Conservation (phyloP, 2,888 invertebrate species). For the Incurvaria masculella region DNA sequence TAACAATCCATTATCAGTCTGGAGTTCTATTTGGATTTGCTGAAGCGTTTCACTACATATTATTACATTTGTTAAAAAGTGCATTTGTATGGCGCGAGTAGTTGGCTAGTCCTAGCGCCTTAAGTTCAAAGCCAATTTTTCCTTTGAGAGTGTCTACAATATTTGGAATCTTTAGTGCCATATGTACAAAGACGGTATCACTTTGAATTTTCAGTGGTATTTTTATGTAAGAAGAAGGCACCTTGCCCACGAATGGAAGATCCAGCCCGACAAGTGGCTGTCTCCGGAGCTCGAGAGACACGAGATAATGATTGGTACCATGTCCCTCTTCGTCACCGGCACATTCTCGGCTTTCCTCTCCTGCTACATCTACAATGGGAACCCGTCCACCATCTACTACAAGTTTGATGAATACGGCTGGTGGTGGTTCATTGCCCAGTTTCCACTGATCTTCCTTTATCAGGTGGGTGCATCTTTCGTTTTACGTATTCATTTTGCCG, state of each 20-base stretch:
- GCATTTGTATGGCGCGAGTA: too few relatives aligned
- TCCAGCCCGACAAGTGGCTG: slow-evolving; percentile 68
- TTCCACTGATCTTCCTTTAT: slow-evolving; percentile 61
- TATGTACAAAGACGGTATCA: too few relatives aligned
- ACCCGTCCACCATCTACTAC: slow-evolving; percentile 64
- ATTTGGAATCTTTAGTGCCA: too few relatives aligned
- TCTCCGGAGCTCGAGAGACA: slow-evolving; percentile 64
- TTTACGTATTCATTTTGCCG: too few relatives aligned
- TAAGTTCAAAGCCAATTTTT: too few relatives aligned
- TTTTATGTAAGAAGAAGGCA: slow-evolving; percentile 64
- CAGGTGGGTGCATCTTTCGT: slow-evolving; percentile 37
- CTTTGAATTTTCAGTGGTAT: slow-evolving; percentile 63
- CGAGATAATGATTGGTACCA: slow-evolving; percentile 62
- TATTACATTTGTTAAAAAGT: too few relatives aligned
- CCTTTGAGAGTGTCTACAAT: too few relatives aligned
- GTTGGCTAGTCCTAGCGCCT: too few relatives aligned
- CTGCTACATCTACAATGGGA: slow-evolving; percentile 65
- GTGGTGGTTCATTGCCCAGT: slow-evolving; percentile 63
- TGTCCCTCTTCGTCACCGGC: slow-evolving; percentile 55
- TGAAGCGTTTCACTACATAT: too few relatives aligned
- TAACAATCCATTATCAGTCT: too few relatives aligned
- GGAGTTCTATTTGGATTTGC: too few relatives aligned
- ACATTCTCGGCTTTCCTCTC: slow-evolving; percentile 58
- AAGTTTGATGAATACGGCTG: slow-evolving; percentile 60
- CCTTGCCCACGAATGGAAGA: slow-evolving; percentile 66